Evolutionary conservation across 2,113 vertebrate species (phyloP), one percentile per base, ranked within the genome.

Genomic region (Conger conger): DNA sequence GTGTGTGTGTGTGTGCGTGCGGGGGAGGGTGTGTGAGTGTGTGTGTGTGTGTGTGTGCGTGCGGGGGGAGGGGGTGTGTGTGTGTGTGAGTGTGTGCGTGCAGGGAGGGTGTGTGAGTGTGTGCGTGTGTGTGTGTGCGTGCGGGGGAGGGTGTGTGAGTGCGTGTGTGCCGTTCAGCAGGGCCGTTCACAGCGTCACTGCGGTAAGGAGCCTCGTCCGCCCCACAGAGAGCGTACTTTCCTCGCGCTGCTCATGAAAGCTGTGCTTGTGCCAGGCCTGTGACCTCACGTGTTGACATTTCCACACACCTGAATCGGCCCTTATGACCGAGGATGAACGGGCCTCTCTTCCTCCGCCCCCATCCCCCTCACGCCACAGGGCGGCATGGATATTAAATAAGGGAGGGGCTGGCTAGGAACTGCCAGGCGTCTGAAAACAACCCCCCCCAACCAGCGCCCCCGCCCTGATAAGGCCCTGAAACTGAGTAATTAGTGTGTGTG

Each of bases 401-500:
- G 86, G 78, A 18, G 86, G 80, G 20, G 8, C 87, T 86, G 91
- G 90, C 89, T 83, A 92, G 85, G 85, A 93, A 86, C 89, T 89
- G 90, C 88, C 89, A 91, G 84, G 81, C 87, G 87, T 93, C 87
- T 94, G 63, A 86, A 91, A 95, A 93, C 92, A 94, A 91, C 85
- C 90, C 40, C 40, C 40, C 40, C 40, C 40, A 42, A 4, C 40
- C 40, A 4, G 4, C 40, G 40, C 1, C 86, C 89, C 86, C 40
- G 89, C 81, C 88, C 83, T 88, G 92, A 93, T 93, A 92, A 94
- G 91, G 89, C 80, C 86, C 90, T 92, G 92, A 93, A 92, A 90
- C 85, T 35, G 76, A 86, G 83, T 94, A 88, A 93, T 94, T 93
- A 94, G 83, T 83, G 40, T 38, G 37, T 86, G 83, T 83, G 40